Conservation (phyloP, 2,888 invertebrate genomes). For the Eucera pruinosa region DNA sequence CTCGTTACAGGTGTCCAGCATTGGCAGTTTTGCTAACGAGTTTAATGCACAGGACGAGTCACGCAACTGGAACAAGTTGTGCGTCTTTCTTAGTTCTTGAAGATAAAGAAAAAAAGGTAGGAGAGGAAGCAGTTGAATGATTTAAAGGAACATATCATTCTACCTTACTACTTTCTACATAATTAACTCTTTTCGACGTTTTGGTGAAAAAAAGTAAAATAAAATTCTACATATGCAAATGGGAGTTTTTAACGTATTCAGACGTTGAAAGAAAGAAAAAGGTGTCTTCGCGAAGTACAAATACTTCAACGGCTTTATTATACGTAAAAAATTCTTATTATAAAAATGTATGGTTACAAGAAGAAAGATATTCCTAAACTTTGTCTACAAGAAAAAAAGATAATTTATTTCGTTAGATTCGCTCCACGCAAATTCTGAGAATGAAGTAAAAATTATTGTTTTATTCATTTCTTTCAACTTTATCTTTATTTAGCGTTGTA, state of each 20-base stretch:
- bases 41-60: constrained; percentile 33
- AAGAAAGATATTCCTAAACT: no score
- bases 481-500: no score
- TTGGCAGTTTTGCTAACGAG: constrained; percentile 33
- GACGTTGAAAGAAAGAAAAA: neutral
- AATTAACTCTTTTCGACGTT: constrained; percentile 22
- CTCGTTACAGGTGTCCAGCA: constrained; percentile 21
- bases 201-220: neutral
- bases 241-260: neutral
- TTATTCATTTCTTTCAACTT: no score
- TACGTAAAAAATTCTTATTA: neutral
- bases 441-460: no score
- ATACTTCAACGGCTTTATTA: neutral
- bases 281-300: neutral
- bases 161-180: constrained; percentile 25
- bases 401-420: no score
- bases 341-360: neutral
- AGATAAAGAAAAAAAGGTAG: neutral
- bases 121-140: constrained; percentile 29
- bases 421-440: no score
- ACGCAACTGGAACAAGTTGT: constrained; percentile 33
- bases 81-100: constrained; percentile 2
- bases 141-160: constrained; percentile 20
- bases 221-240: neutral
- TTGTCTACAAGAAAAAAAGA: no score